Evolutionary conservation across 2,888 invertebrate species (phyloP).

Genomic region (Cephus spinipes): DNA sequence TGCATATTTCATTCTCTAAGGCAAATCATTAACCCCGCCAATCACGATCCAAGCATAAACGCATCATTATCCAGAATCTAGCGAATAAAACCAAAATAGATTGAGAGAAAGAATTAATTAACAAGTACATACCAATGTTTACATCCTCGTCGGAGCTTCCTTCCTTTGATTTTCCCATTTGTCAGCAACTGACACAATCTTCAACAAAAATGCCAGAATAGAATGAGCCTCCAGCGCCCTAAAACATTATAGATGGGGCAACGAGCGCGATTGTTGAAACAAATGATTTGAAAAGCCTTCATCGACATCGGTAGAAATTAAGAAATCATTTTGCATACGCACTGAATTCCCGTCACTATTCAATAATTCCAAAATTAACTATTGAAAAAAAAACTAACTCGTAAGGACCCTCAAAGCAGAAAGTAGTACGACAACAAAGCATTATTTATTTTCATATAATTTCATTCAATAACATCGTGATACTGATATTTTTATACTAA

Average conservation of each 20-base stretch:
- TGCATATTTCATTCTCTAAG: neutral
- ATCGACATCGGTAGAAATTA: neutral
- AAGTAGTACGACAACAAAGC: neutral
- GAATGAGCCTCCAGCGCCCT: neutral
- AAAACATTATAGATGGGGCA: constrained; percentile 3
- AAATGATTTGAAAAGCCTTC: neutral
- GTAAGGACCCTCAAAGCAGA: neutral
- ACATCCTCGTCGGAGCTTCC: constrained; percentile 52
- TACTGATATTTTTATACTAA: neutral
- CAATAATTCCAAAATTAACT: neutral
- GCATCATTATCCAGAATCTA: neutral
- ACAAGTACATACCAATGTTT: constrained; percentile 36
- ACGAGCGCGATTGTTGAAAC: neutral
- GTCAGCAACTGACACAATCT: neutral
- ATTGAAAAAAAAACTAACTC: neutral
- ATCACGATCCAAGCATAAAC: neutral
- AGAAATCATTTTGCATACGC: neutral
- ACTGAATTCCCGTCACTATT: neutral
- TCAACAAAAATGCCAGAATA: neutral
- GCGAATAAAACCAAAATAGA: neutral
- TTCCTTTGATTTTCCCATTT: constrained; percentile 53
- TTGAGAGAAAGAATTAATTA: neutral
- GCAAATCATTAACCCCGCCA: neutral
- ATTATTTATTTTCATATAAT: neutral
- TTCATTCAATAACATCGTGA: neutral